These are phyloP conservation scores for Dynastes maya DNA, from an alignment of 2,888 invertebrate species.

Conservation along the genomic window DNA sequence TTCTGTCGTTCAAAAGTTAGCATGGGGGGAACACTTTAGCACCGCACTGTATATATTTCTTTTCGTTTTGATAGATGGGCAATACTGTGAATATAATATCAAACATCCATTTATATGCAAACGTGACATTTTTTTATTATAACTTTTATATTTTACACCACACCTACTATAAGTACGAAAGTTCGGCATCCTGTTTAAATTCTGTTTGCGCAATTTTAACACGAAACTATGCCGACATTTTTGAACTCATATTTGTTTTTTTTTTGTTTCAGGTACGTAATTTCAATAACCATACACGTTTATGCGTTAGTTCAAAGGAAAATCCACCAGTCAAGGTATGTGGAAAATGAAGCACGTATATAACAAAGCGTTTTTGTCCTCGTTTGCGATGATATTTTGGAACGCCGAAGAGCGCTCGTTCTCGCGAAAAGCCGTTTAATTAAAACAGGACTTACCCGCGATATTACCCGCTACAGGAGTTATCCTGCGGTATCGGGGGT, in stretches of 20 bases:
- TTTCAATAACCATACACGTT: not conserved
- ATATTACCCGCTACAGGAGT: constrained; percentile 22
- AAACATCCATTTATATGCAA: no score
- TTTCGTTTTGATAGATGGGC: no score
- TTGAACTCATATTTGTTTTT: not conserved
- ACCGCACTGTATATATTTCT: no score
- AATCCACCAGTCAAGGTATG: not conserved
- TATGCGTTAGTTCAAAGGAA: not conserved
- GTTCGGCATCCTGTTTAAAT: no score
- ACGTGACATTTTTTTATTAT: no score
- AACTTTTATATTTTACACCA: no score
- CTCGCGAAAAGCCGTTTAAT: constrained; percentile 17
- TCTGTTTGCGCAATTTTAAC: no score
- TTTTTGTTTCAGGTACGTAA: constrained; percentile 39
- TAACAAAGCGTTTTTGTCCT: not conserved
- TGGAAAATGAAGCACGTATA: not conserved
- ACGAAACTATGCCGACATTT: no score
- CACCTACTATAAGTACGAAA: no score
- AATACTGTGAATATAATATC: no score
- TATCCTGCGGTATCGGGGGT: constrained; percentile 24
- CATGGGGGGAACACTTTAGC: no score
- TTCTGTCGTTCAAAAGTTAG: no score
- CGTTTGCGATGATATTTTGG: constrained; percentile 1
- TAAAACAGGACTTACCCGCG: constrained; percentile 17
- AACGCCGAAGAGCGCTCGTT: not conserved